Conservation (phyloP, 2,888 invertebrate species). For the Ryuthela nishihirai region DNA sequence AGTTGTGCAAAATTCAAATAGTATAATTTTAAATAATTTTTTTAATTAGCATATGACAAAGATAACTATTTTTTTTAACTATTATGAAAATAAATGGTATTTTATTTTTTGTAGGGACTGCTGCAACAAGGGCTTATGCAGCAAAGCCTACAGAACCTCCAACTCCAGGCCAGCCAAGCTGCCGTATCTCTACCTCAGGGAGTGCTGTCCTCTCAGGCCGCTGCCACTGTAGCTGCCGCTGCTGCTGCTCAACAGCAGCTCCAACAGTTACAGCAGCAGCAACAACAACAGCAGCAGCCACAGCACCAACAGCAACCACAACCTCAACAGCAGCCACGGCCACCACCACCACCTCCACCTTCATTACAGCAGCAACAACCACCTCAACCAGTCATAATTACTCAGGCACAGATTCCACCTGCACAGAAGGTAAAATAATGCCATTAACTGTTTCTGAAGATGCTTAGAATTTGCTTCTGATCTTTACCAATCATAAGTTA, state of each 20-base stretch:
- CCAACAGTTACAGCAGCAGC: conserved; percentile 40
- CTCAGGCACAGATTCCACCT: conserved; percentile 28
- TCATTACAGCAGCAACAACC: conserved; percentile 9
- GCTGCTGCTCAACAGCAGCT: conserved; percentile 41
- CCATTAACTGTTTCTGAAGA: no score
- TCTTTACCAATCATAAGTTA: no score
- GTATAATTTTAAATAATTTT: not conserved
- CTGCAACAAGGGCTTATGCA: conserved; percentile 43
- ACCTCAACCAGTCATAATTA: conserved; percentile 23
- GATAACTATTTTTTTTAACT: not conserved
- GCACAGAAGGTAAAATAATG: conserved; percentile 12
- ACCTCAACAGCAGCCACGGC: conserved; percentile 20
- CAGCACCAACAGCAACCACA: conserved; percentile 11
- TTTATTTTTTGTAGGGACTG: conserved; percentile 34
- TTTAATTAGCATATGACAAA: not conserved
- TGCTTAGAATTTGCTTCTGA: no score
- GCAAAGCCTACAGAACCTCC: conserved; percentile 43
- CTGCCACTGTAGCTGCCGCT: conserved; percentile 42
- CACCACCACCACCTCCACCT: conserved; percentile 30
- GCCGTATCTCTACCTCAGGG: conserved; percentile 40
- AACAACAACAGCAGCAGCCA: conserved; percentile 20
- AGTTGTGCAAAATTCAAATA: not conserved
- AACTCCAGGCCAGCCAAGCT: conserved; percentile 42
- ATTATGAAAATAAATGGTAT: not conserved
- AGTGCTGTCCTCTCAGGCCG: conserved; percentile 40